These are phyloP conservation scores for Dasyprocta punctata DNA, from an alignment of 2,113 vertebrate genomes.

Conservation along the genomic window DNA sequence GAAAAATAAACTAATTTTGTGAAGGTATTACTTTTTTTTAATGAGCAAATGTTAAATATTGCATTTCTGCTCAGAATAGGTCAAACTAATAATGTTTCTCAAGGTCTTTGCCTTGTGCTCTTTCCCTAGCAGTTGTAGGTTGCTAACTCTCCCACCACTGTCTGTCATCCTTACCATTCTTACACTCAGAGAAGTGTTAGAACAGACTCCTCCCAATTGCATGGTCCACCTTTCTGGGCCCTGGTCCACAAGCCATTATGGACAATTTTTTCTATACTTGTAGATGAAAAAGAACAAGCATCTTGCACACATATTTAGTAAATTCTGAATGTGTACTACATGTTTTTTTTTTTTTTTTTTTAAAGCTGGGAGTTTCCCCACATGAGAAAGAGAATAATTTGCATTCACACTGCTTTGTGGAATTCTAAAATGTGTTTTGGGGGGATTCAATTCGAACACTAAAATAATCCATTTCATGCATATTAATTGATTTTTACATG, in stretches of 20 bases:
- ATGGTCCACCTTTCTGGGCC: neutral
- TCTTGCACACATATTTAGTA: neutral
- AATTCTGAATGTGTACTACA: slow-evolving; percentile 2
- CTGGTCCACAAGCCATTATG: neutral
- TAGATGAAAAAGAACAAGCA: neutral
- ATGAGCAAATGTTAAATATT: neutral
- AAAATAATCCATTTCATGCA: slow-evolving; percentile 77
- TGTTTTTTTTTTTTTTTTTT: neutral
- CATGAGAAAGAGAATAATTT: slow-evolving; percentile 64
- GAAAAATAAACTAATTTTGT: neutral
- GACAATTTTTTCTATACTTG: neutral
- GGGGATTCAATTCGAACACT: slow-evolving; percentile 74
- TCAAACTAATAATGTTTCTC: neutral
- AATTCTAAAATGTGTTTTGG: slow-evolving; percentile 72
- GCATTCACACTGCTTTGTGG: slow-evolving; percentile 67
- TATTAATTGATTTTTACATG: slow-evolving; percentile 78
- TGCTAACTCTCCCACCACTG: neutral
- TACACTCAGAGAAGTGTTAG: neutral
- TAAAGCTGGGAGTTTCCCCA: slow-evolving; percentile 41
- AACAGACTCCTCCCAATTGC: neutral
- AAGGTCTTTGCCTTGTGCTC: neutral
- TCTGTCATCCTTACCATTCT: neutral
- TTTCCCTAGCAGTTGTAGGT: neutral
- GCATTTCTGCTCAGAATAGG: neutral
- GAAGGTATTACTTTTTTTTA: neutral